A percentile compares a stretch with the other conserved stretches of the same genome.
phyloP scores from a whole-genome alignment of 2,888 invertebrate species.

The Sphaeridia pumilis region DNA sequence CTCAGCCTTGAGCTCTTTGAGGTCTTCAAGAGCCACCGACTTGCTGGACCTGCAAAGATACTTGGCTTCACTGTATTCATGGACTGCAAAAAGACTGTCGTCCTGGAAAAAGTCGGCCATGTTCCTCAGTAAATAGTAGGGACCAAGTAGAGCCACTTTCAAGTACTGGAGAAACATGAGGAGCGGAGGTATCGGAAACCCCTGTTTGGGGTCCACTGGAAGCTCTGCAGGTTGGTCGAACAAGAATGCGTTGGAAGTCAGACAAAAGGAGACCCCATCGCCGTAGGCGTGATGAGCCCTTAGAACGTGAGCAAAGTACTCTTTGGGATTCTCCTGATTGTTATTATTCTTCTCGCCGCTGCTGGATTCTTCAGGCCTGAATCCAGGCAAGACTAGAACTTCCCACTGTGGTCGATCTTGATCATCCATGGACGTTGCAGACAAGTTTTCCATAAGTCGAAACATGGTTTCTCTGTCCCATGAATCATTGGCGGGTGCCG shows the following conservation, averaged over 20 bases:
- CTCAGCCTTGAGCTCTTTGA: constrained; percentile 19
- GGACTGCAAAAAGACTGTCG: constrained; percentile 17
- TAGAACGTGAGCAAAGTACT: constrained; percentile 24
- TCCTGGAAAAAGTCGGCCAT: constrained; percentile 17
- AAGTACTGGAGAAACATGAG: constrained; percentile 22
- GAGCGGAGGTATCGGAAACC: constrained; percentile 20
- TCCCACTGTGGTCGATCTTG: constrained; percentile 29
- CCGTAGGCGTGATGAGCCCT: constrained; percentile 28
- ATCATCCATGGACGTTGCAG: constrained; percentile 4
- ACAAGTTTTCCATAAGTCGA: constrained; percentile 17
- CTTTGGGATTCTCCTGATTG: background rate
- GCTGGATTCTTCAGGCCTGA: constrained; percentile 8
- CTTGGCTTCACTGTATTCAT: constrained; percentile 19
- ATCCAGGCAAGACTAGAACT: constrained; percentile 25
- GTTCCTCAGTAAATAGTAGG: constrained; percentile 21
- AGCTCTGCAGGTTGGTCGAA: constrained; percentile 23
- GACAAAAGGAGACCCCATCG: constrained; percentile 27
- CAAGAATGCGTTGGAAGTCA: constrained; percentile 24
- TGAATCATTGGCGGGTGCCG: constrained; percentile 12
- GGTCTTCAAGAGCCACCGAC: constrained; percentile 16
- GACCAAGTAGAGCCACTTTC: constrained; percentile 25
- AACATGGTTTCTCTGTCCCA: constrained; percentile 20
- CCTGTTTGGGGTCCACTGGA: constrained; percentile 26
- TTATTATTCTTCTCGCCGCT: background rate
- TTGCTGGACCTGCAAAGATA: constrained; percentile 16